Percentiles rank a stretch among this genome's conserved stretches.
Conservation (phyloP, 2,797 vertebrate genomes). For the Odontamblyopus rebecca region DNA sequence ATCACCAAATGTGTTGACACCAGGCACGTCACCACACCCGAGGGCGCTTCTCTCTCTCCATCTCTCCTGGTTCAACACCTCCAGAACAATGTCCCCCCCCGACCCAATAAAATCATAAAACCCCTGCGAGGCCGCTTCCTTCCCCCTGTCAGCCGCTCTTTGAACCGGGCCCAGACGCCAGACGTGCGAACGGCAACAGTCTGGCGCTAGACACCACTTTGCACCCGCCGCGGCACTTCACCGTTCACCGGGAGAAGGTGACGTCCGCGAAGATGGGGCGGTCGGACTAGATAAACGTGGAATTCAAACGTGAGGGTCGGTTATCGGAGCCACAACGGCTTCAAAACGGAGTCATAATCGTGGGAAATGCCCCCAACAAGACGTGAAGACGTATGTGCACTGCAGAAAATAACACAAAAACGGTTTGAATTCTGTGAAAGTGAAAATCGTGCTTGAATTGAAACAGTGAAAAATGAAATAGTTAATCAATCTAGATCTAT, state of each 20-base stretch:
- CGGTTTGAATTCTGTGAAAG: background rate
- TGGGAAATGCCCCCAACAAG: conserved; percentile 49
- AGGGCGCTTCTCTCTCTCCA: background rate
- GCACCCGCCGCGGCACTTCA: conserved; percentile 56
- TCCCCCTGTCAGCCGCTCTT: conserved; percentile 55
- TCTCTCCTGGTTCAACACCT: conserved; percentile 65
- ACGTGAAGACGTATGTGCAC: conserved; percentile 9
- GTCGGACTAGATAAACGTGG: conserved; percentile 35
- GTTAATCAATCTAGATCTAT: no score
- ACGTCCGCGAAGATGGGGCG: conserved; percentile 36
- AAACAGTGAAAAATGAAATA: no score
- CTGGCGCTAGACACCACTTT: conserved; percentile 68
- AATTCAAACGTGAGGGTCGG: conserved; percentile 35
- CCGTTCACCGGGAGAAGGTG: conserved; percentile 53
- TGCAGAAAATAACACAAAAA: background rate
- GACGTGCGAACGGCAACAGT: conserved; percentile 74
- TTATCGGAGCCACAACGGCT: conserved; percentile 18
- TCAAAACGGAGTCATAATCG: conserved; percentile 63
- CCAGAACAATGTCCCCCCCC: conserved; percentile 69
- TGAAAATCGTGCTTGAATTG: no score
- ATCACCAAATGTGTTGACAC: conserved; percentile 21
- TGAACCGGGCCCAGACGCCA: conserved; percentile 67
- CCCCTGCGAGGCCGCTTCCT: conserved; percentile 57
- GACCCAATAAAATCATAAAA: conserved; percentile 81
- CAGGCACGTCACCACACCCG: conserved; percentile 34